Conservation (phyloP, 2,888 invertebrate genomes). For the Eustalomyia histrio region DNA sequence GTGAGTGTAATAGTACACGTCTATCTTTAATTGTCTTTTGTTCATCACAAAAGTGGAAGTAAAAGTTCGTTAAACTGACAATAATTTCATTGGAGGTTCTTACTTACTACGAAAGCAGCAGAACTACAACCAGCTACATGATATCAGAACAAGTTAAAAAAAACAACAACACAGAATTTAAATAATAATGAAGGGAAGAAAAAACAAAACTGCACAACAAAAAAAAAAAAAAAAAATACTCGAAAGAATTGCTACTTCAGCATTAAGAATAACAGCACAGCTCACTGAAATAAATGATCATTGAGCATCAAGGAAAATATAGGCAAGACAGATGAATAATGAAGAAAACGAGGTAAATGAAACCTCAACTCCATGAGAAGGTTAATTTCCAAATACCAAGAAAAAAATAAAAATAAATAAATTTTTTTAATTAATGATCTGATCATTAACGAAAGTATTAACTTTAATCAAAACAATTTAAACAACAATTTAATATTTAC, state of each 20-base stretch:
- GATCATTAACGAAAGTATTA: constrained; percentile 1
- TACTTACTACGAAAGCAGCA: constrained; percentile 18
- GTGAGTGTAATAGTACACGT: constrained; percentile 32
- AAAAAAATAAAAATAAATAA: background rate
- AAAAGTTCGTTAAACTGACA: constrained; percentile 68
- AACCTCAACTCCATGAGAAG: constrained; percentile 4
- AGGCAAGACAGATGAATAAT: no score
- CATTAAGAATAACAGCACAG: background rate
- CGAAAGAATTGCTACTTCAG: background rate
- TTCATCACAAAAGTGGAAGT: constrained; percentile 47
- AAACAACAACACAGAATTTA: constrained; percentile 9
- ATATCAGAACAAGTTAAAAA: constrained; percentile 26
- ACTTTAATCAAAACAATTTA: background rate
- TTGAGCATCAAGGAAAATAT: background rate
- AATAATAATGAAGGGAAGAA: constrained; percentile 9
- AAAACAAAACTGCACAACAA: constrained; percentile 3
- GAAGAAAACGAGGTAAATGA: constrained; percentile 7
- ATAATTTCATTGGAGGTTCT: constrained; percentile 55
- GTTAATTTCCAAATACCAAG: background rate
- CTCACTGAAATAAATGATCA: background rate
- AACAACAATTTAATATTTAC: constrained; percentile 38
- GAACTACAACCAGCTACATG: background rate
- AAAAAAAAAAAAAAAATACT: constrained; percentile 10
- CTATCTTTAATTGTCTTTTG: background rate
- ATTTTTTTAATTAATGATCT: background rate